Percentiles rank a stretch among this genome's conserved stretches.
These are phyloP conservation scores for Drosophila flavopinicola DNA, from an alignment of 2,888 invertebrate species.

Conservation along the genomic window DNA sequence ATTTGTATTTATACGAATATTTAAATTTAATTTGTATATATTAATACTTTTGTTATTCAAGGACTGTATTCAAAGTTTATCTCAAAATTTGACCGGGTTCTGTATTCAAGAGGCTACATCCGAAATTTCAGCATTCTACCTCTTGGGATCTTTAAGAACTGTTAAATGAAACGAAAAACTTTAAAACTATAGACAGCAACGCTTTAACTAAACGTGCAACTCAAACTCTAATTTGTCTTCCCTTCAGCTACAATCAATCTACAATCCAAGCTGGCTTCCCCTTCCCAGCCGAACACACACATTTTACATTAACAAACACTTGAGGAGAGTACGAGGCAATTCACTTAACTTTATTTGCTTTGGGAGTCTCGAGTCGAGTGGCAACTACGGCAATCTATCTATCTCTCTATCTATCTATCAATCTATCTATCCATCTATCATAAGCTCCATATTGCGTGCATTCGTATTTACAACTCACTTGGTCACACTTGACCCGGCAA, in stretches of 20 bases:
- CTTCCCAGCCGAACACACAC: slow-evolving; percentile 18
- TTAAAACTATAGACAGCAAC: not conserved
- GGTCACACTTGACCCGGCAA: slow-evolving; percentile 66
- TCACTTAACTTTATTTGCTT: slow-evolving; percentile 75
- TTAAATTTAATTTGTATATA: too few relatives aligned
- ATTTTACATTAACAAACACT: slow-evolving; percentile 66
- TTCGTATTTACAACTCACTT: slow-evolving; percentile 71
- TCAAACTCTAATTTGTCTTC: slow-evolving; percentile 26
- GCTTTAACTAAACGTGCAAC: not conserved
- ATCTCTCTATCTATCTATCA: too few relatives aligned
- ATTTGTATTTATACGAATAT: too few relatives aligned
- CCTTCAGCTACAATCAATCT: slow-evolving; percentile 42
- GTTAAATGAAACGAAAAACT: too few relatives aligned
- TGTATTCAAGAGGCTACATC: too few relatives aligned
- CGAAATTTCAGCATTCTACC: too few relatives aligned
- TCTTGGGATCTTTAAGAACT: too few relatives aligned
- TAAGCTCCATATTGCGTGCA: slow-evolving; percentile 39
- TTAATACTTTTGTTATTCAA: too few relatives aligned
- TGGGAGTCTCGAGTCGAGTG: slow-evolving; percentile 50
- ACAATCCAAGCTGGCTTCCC: slow-evolving; percentile 8
- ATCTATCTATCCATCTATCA: slow-evolving; percentile 62
- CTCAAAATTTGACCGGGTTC: too few relatives aligned
- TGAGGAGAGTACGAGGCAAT: slow-evolving; percentile 46
- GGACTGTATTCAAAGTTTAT: too few relatives aligned
- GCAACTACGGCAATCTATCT: slow-evolving; percentile 52